Percentiles rank a stretch among this genome's conserved stretches.
Conservation (phyloP, 2,797 vertebrate genomes). For the Coendou prehensilis region DNA sequence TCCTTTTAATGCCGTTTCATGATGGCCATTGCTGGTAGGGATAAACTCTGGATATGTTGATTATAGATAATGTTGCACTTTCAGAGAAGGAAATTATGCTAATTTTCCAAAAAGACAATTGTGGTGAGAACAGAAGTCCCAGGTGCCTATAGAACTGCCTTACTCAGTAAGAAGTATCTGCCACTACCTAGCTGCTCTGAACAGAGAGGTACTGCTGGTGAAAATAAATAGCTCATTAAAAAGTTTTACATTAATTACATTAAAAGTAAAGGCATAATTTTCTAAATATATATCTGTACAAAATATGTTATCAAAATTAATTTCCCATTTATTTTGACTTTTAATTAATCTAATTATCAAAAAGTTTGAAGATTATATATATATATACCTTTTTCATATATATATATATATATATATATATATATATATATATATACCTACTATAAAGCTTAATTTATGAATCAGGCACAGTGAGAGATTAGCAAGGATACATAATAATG, state of each 20-base stretch:
- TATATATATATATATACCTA: not conserved
- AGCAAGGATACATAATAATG: not conserved
- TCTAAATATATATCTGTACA: not conserved
- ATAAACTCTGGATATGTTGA: not conserved
- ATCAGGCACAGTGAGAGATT: not conserved
- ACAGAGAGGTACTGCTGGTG: not conserved
- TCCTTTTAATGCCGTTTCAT: not conserved
- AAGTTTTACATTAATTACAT: not conserved
- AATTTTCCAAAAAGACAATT: conserved; percentile 4
- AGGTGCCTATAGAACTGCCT: not conserved
- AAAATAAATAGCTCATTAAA: not conserved
- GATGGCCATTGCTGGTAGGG: conserved; percentile 50
- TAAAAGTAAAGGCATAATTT: not conserved
- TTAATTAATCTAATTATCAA: not conserved
- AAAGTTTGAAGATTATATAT: not conserved
- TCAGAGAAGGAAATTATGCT: not conserved
- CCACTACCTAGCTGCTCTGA: not conserved
- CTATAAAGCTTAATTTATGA: not conserved
- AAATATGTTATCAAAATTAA: conserved; percentile 13
- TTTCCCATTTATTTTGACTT: conserved; percentile 42
- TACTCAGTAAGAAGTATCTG: not conserved
- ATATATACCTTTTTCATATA: not conserved
- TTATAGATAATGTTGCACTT: not conserved
- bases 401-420: no score
- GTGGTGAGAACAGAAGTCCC: not conserved